Conservation (phyloP, 2,888 invertebrate species). For the Thumatha senex region DNA sequence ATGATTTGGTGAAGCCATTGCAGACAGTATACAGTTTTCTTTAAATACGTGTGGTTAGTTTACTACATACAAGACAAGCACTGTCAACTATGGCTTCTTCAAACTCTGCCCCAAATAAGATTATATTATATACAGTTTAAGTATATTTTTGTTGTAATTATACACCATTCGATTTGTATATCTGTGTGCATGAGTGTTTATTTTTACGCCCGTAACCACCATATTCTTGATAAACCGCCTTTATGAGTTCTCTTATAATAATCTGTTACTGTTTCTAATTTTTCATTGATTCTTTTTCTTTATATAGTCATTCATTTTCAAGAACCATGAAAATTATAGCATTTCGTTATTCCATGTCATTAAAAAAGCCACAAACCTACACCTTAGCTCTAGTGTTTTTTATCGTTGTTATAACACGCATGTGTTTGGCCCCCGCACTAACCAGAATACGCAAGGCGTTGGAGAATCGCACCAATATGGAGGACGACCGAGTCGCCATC, state of each 20-base stretch:
- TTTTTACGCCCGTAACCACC: constrained; percentile 67
- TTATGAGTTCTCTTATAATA: constrained; percentile 23
- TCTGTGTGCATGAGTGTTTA: constrained; percentile 64
- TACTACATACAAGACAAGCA: constrained; percentile 8
- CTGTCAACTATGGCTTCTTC: constrained; percentile 47
- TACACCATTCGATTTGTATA: constrained; percentile 26
- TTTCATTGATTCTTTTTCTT: constrained; percentile 16
- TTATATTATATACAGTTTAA: constrained; percentile 30
- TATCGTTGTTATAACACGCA: constrained; percentile 80
- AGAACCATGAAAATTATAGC: constrained; percentile 23
- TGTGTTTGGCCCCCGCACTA: constrained; percentile 82
- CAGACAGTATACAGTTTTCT: not conserved
- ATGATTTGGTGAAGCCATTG: constrained; percentile 7
- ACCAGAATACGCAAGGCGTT: constrained; percentile 98
- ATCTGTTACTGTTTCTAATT: constrained; percentile 23
- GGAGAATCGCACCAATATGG: constrained; percentile 99
- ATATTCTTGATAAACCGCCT: constrained; percentile 53
- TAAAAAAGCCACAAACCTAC: constrained; percentile 35
- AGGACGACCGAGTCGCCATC: constrained; percentile 98
- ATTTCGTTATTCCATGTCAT: constrained; percentile 17
- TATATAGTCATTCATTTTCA: constrained; percentile 30
- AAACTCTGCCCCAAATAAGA: constrained; percentile 49
- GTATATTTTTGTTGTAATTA: constrained; percentile 36
- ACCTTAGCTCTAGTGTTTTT: constrained; percentile 34
- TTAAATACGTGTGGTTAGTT: constrained; percentile 8